These are phyloP conservation scores for Hypsibius dujardini DNA, from an alignment of 1,140 invertebrate genomes.

Conservation along the genomic window DNA sequence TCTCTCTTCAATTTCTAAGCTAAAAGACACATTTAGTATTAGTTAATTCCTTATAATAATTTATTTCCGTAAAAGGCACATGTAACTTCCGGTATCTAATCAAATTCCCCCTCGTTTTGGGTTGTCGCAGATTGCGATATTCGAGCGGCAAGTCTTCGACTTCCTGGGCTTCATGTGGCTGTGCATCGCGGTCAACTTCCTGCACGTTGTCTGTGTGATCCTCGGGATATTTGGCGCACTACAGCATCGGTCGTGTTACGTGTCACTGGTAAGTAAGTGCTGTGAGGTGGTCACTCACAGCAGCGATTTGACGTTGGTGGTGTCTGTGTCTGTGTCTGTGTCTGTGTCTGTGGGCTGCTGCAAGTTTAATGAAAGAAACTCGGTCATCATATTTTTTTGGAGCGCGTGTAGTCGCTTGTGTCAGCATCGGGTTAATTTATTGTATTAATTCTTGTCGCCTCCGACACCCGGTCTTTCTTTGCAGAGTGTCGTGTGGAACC, in stretches of 20 bases:
- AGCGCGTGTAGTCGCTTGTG: not conserved
- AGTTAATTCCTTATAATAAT: too few relatives aligned
- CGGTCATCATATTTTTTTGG: not conserved
- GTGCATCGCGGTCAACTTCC: conserved; percentile 75
- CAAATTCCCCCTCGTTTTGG: not conserved
- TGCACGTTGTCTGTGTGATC: conserved; percentile 77
- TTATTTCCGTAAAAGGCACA: too few relatives aligned
- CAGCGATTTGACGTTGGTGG: not conserved
- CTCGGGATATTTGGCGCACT: conserved; percentile 85
- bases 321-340: not conserved
- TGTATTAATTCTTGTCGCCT: conserved; percentile 23
- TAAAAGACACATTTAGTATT: too few relatives aligned
- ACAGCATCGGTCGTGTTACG: conserved; percentile 71
- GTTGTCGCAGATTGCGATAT: conserved; percentile 48
- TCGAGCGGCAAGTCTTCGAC: conserved; percentile 80
- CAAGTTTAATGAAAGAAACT: not conserved
- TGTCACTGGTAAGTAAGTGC: conserved; percentile 57
- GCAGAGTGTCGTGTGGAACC: conserved; percentile 74
- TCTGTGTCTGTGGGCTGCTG: not conserved
- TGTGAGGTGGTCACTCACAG: not conserved
- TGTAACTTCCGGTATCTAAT: too few relatives aligned
- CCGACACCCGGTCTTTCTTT: conserved; percentile 29
- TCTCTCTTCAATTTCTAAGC: not conserved
- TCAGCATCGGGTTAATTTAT: not conserved
- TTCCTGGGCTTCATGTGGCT: conserved; percentile 90